Base-by-base conservation (phyloP, 2,797 vertebrate genomes). In the Tarsius wallacei region DNA sequence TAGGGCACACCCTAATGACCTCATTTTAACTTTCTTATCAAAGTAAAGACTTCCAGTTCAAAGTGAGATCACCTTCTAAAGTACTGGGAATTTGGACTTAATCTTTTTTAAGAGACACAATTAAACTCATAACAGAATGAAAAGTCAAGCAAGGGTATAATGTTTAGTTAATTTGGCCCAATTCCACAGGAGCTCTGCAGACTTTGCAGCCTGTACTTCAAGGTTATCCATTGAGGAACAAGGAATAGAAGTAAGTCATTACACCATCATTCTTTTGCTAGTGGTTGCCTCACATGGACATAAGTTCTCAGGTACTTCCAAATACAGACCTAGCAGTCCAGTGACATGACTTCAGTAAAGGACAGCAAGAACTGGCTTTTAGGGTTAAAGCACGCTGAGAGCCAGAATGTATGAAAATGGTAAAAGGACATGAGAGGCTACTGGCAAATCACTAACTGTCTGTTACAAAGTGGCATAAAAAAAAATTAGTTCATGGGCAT, bases 1-100 rank as follows among this genome's bases (percentile, higher is more conserved):
- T 59, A 57, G 28, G 15, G 5, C 0, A 5, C n/a, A 66, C 0
- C 15, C 7, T 12, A 73, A 57, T 42, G 66, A 36, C 22, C 10
- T 66, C 49, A 71, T 81, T 90, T 81, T 77, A 63, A 49, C 31
- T 42, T 57, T 4, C 12, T 81, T 82, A 76, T 7, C 19, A 82
- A 22, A 63, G 0, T 53, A 76, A 36, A 63, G 5, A 78, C 7
- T 15, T 33, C 7, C 33, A 19, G 88, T 87, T 91, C 21, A 61
- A 73, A 53, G 42, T 83, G 68, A 93, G 59, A 31, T 80, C 11
- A 51, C 16, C 36, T 92, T 94, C 17, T 92, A 42, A 91, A 59
- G 24, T 87, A 73, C 17, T 31, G 3, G 19, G 17, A 21, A 87
- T 36, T 84, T 24, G 16, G n/a, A 78, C 16, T 85, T 87, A n/a